phyloP scores from a whole-genome alignment of 2,888 invertebrate species.

The Nymphalis polychloros region DNA sequence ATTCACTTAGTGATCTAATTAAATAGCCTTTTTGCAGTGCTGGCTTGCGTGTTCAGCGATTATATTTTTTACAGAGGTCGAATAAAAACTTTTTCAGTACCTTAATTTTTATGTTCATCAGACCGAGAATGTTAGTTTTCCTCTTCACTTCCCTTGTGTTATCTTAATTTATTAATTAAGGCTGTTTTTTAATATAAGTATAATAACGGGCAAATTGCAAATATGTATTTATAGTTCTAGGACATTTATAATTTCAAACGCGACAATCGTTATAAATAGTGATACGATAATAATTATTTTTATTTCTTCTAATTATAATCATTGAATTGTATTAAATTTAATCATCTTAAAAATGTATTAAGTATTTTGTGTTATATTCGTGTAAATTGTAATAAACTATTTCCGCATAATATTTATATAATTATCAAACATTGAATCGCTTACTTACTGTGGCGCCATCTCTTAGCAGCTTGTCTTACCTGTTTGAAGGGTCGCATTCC shows the following conservation, averaged over 20 bases:
- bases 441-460: slow-evolving; percentile 60
- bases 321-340: background rate
- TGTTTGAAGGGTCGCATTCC: slow-evolving; percentile 98
- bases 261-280: no score
- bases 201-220: no score
- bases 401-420: background rate
- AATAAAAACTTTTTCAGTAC: slow-evolving; percentile 11
- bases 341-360: background rate
- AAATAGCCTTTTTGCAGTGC: slow-evolving; percentile 46
- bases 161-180: no score
- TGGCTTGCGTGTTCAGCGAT: slow-evolving; percentile 37
- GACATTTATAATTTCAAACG: no score
- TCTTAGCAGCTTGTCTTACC: slow-evolving; percentile 81
- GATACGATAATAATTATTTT: no score
- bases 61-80: slow-evolving; percentile 20
- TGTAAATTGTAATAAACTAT: background rate
- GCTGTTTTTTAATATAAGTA: no score
- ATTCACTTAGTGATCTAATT: slow-evolving; percentile 57
- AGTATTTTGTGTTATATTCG: background rate
- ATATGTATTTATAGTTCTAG: no score
- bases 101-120: slow-evolving; percentile 12
- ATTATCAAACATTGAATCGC: background rate
- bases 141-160: background rate
- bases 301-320: no score
- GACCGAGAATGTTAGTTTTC: slow-evolving; percentile 8